A percentile compares a stretch with the other conserved stretches of the same genome.
phyloP scores from a whole-genome alignment of 2,797 vertebrate species.

The Dermochelys coriacea region DNA sequence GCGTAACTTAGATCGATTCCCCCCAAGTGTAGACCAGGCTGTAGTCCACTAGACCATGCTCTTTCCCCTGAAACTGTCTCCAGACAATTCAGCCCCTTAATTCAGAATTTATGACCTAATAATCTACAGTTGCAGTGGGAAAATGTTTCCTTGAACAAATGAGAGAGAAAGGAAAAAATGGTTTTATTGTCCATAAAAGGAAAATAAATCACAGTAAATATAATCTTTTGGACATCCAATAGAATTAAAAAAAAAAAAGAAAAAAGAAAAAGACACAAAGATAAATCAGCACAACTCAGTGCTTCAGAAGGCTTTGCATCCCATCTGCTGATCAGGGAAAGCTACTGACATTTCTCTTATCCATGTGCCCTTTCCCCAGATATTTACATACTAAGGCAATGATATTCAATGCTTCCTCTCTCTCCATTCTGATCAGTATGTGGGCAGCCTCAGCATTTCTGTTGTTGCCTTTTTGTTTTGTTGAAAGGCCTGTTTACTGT shows the following conservation, averaged over 20 bases:
- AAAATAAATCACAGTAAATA: neutral
- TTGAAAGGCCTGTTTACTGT: neutral
- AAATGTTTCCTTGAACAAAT: neutral
- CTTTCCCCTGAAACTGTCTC: neutral
- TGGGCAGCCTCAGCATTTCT: neutral
- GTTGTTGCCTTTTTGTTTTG: neutral
- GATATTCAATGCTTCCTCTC: neutral
- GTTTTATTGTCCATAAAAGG: neutral
- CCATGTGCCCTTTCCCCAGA: neutral
- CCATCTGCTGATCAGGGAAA: neutral
- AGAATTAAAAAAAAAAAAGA: neutral
- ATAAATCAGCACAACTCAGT: neutral
- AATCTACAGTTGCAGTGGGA: neutral
- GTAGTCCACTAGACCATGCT: neutral
- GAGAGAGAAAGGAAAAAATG: neutral
- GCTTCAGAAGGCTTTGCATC: neutral
- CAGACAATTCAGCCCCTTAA: neutral
- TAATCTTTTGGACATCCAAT: neutral
- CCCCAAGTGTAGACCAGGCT: too few relatives aligned
- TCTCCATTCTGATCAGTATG: neutral
- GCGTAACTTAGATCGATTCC: too few relatives aligned
- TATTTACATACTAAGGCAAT: neutral
- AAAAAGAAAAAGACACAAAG: neutral
- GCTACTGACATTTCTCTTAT: neutral
- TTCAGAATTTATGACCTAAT: neutral